Base-by-base conservation (phyloP, 2,888 invertebrate species). In the Onchidella celtica region DNA sequence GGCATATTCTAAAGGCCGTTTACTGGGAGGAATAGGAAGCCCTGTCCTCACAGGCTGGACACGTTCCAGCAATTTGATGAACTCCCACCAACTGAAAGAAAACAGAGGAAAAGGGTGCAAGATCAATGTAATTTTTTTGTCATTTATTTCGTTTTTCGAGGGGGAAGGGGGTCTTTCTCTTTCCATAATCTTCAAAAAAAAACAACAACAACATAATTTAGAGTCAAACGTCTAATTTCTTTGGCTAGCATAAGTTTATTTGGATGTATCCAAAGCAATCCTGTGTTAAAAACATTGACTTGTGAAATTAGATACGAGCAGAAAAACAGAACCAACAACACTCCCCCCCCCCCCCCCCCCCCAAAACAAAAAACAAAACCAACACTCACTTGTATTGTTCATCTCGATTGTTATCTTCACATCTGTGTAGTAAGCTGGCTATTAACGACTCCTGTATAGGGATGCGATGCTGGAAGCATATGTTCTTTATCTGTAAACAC, bases 311-410 rank as follows among this genome's bases (percentile, higher is more conserved):
- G n/a, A n/a, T n/a, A n/a, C n/a, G n/a, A n/a, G n/a, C n/a, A n/a
- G n/a, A n/a, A n/a, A n/a, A n/a, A n/a, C n/a, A n/a, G n/a, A n/a
- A n/a, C n/a, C n/a, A n/a, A n/a, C n/a, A n/a, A n/a, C n/a, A n/a
- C n/a, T n/a, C n/a, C n/a, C n/a, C n/a, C n/a, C n/a, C n/a, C n/a
- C n/a, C n/a, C n/a, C n/a, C n/a, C n/a, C n/a, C n/a, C n/a, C n/a
- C n/a, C n/a, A n/a, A n/a, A n/a, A n/a, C n/a, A n/a, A n/a, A n/a
- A n/a, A n/a, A n/a, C n/a, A n/a, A n/a, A n/a, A n/a, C n/a, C n/a
- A n/a, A n/a, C n/a, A n/a, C 65, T 47, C 86, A 92, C 92, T 86
- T 87, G 85, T 90, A 91, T 76, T 90, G 90, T 34, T 89, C 91
- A 82, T 90, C 89, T 17, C 85, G 83, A 40, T 85, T 87, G 75